These are phyloP conservation scores for Python bivittatus DNA, from an alignment of 2,113 vertebrate species.

Conservation along the genomic window DNA sequence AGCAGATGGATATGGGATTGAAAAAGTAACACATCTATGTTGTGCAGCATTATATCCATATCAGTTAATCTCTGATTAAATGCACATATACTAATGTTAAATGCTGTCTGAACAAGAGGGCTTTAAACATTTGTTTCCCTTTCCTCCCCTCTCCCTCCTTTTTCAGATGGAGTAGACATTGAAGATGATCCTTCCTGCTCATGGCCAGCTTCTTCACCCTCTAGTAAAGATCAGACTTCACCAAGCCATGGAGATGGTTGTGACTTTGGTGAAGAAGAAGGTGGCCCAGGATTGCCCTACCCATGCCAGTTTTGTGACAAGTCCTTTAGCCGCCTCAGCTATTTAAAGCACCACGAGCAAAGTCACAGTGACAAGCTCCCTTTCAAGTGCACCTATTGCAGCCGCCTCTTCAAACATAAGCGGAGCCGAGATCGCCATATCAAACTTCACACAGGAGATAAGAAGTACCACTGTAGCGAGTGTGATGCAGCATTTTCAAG, in stretches of 20 bases:
- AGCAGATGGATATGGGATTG: slow-evolving; percentile 38
- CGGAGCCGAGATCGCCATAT: slow-evolving; percentile 96
- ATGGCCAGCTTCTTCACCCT: slow-evolving; percentile 97
- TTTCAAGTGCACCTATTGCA: slow-evolving; percentile 97
- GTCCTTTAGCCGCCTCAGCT: slow-evolving; percentile 97
- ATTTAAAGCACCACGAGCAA: slow-evolving; percentile 97
- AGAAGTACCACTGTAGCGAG: slow-evolving; percentile 97
- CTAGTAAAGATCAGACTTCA: slow-evolving; percentile 97
- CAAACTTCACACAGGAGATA: slow-evolving; percentile 96
- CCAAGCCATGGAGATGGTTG: slow-evolving; percentile 92
- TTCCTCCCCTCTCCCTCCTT: slow-evolving; percentile 44
- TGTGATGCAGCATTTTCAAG: slow-evolving; percentile 96
- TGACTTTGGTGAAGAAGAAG: slow-evolving; percentile 96
- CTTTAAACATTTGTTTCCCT: slow-evolving; percentile 1
- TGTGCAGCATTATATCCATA: not conserved
- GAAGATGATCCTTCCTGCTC: slow-evolving; percentile 97
- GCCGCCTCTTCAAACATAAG: slow-evolving; percentile 97
- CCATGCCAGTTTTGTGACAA: slow-evolving; percentile 98
- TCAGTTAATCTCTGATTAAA: not conserved
- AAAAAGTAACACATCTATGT: slow-evolving; percentile 22
- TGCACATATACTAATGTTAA: not conserved
- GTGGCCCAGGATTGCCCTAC: slow-evolving; percentile 91
- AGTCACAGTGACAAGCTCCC: slow-evolving; percentile 97
- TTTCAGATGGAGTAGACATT: slow-evolving; percentile 90
- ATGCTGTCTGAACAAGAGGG: not conserved